Evolutionary conservation across 2,797 vertebrate species (phyloP).

Genomic region (Myotis findleyi): DNA sequence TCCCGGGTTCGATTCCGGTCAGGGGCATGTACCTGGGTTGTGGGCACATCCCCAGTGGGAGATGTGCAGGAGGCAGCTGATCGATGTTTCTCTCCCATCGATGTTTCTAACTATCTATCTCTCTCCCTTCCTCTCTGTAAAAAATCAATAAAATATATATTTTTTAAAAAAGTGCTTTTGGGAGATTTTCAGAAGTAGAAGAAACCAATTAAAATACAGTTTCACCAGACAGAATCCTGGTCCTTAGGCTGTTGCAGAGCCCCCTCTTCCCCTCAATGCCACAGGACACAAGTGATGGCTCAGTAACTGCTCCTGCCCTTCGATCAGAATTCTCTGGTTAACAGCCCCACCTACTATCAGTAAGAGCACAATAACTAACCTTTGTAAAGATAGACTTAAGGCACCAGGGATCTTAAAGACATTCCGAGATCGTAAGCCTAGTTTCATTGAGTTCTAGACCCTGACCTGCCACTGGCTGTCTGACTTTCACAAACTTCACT

Average conservation of each 20-base stretch:
- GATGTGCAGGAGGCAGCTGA: too few species aligned
- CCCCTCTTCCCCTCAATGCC: neutral
- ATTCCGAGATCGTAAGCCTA: neutral
- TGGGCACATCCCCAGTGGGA: too few species aligned
- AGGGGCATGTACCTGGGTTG: too few species aligned
- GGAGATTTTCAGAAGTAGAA: constrained; percentile 31
- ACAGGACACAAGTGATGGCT: neutral
- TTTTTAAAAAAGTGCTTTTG: neutral
- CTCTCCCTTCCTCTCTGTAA: too few species aligned
- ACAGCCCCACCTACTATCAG: neutral
- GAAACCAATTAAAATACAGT: constrained; percentile 15
- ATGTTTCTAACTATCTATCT: too few species aligned
- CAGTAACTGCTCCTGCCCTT: neutral
- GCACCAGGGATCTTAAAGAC: neutral
- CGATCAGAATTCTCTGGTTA: constrained; percentile 23
- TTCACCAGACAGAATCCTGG: constrained; percentile 26
- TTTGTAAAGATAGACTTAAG: neutral
- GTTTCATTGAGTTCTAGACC: neutral
- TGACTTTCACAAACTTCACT: neutral
- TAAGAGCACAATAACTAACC: constrained; percentile 20
- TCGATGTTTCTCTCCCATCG: too few species aligned
- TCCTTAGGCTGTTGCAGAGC: neutral
- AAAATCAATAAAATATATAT: too few species aligned
- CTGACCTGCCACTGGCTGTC: neutral
- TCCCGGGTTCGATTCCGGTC: too few species aligned